Percentiles rank a stretch among this genome's conserved stretches.
These are phyloP conservation scores for Xenopus petersii DNA, from an alignment of 2,797 vertebrate genomes.

Conservation along the genomic window DNA sequence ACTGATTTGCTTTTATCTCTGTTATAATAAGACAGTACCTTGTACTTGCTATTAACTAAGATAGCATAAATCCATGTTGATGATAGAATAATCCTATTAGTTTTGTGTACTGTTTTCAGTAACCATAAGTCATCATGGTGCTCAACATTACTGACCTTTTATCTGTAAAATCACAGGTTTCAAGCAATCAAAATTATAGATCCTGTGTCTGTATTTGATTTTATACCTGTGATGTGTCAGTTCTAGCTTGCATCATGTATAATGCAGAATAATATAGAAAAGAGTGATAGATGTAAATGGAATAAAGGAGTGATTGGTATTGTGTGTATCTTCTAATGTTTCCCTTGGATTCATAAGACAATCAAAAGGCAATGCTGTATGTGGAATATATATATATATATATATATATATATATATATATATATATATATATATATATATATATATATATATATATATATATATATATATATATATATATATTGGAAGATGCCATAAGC, in stretches of 20 bases:
- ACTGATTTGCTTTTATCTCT: too few relatives aligned
- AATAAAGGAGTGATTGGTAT: neutral
- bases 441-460: constrained; percentile 19
- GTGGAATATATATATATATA: constrained; percentile 17
- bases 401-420: neutral
- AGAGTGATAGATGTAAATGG: constrained; percentile 18
- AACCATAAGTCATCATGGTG: too few relatives aligned
- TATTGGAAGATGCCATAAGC: constrained; percentile 38
- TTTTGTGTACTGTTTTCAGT: too few relatives aligned
- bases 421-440: constrained; percentile 13
- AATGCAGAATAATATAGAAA: constrained; percentile 18
- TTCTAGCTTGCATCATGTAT: neutral
- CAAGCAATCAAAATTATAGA: too few relatives aligned
- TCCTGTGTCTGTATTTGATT: neutral
- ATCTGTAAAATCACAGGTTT: too few relatives aligned
- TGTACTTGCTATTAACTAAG: too few relatives aligned
- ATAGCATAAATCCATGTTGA: too few relatives aligned
- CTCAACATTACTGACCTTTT: too few relatives aligned
- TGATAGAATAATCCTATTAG: too few relatives aligned
- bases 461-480: neutral
- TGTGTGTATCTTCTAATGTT: constrained; percentile 27
- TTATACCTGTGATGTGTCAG: constrained; percentile 18
- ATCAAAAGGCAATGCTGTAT: constrained; percentile 9
- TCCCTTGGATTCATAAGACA: constrained; percentile 28
- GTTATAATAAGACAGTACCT: too few relatives aligned